Evolutionary conservation across 2,113 vertebrate species (phyloP), one percentile per base, ranked within the genome.

Genomic region (Leptodactylus fuscus): DNA sequence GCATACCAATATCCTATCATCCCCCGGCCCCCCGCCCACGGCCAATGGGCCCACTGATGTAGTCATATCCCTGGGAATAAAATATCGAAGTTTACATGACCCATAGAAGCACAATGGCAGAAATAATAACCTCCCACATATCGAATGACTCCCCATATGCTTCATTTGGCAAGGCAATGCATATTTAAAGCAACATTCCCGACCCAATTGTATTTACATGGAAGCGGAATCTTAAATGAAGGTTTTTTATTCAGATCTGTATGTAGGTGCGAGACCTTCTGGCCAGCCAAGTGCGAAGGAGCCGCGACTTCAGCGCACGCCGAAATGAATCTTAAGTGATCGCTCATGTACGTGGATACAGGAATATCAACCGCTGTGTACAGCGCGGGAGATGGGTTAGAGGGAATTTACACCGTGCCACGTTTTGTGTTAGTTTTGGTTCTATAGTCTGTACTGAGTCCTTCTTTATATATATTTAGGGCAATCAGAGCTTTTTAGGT

Each of bases 91-190:
- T 82, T 71, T 82, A 82, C 69, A 34, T 71, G 81, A 69, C 48
- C 67, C 49, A 55, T 24, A 55, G 44, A 73, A 82, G 51, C 67
- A 69, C 41, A 44, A 46, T 27, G 41, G 58, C 15, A 49, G 51
- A 73, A 55, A 49, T 82, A 82, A 82, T 82, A 73, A 38, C 65
- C 81, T 70, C 48, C 65, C 81, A 71, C 81, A 71, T 53, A 71
- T 55, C 41, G 38, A 53, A 55, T 82, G 71, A 79, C 53, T 60
- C 20, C 53, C 74, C 76, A 55, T 78, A 78, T 78, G 75, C 75
- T 78, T 78, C 75, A 38, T 78, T 78, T 78, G 49, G 48, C 75
- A 78, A 78, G 29, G 48, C 32, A 78, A 53, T 78, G 75, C 75
- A 78, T 78, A 78, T 38, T 78, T 34, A 53, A 53, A 78, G 49